Evolutionary conservation across 2,113 vertebrate genomes (phyloP).

Genomic region (Uria lomvia): DNA sequence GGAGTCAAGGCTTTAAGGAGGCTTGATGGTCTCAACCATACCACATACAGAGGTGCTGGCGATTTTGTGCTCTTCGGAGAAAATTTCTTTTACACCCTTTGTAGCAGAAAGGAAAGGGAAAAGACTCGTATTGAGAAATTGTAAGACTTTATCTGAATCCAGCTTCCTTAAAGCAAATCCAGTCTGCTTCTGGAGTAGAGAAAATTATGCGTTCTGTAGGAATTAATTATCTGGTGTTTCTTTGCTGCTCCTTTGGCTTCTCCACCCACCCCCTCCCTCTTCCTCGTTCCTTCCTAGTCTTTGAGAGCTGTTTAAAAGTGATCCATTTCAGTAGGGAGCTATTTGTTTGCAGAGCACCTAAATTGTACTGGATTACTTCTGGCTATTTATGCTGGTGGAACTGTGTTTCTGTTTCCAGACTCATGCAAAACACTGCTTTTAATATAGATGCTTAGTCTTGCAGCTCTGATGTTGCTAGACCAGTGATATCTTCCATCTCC

Average conservation of each 20-base stretch:
- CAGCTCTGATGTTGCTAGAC: background rate
- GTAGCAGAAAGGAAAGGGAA: background rate
- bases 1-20: background rate
- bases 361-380: background rate
- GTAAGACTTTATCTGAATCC: background rate
- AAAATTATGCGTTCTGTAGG: background rate
- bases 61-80: background rate
- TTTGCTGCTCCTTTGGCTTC: background rate
- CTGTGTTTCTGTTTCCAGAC: background rate
- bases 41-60: background rate
- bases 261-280: background rate
- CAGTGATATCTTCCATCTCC: background rate
- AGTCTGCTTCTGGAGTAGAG: background rate
- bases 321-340: background rate
- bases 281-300: background rate
- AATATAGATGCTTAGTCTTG: background rate
- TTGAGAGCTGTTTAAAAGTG: background rate
- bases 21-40: background rate
- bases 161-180: background rate
- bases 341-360: background rate
- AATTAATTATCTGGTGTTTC: background rate
- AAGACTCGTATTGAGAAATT: rapidly evolving
- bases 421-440: background rate
- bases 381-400: background rate
- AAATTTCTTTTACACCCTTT: background rate